A percentile compares a stretch with the other conserved stretches of the same genome.
phyloP scores from a whole-genome alignment of 2,113 vertebrate species.

The Ginglymostoma cirratum region DNA sequence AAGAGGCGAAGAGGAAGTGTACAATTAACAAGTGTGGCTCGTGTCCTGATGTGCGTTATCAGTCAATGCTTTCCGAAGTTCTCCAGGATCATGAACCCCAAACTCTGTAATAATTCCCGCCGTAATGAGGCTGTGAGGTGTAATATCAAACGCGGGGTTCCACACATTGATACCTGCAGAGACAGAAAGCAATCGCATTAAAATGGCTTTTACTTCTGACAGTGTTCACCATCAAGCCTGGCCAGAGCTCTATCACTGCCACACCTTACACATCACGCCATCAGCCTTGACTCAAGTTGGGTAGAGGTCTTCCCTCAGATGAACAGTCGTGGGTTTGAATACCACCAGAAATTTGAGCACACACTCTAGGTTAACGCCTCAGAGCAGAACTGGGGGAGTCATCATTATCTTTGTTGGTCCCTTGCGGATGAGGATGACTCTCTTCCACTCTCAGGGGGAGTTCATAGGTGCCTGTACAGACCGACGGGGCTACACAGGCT shows the following conservation, averaged over 20 bases:
- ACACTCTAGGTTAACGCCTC: too few relatives aligned
- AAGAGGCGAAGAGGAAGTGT: background rate
- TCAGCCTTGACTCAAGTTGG: background rate
- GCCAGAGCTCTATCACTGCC: background rate
- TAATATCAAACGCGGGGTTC: conserved; percentile 87
- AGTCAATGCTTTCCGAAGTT: conserved; percentile 70
- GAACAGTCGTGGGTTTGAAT: too few relatives aligned
- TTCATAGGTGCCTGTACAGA: too few relatives aligned
- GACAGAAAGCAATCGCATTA: background rate
- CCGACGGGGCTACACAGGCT: too few relatives aligned
- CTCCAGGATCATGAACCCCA: conserved; percentile 73
- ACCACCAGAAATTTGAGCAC: too few relatives aligned
- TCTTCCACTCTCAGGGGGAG: too few relatives aligned
- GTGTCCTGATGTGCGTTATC: background rate
- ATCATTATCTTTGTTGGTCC: too few relatives aligned
- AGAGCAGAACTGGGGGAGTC: too few relatives aligned
- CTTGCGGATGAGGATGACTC: too few relatives aligned
- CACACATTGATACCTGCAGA: conserved; percentile 74
- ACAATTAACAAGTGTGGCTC: background rate
- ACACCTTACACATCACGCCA: too few relatives aligned
- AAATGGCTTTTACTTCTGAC: background rate
- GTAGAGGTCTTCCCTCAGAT: background rate
- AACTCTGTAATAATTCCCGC: conserved; percentile 83
- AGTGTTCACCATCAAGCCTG: background rate
- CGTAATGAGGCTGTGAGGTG: conserved; percentile 80